Evolutionary conservation across 2,888 invertebrate species (phyloP), one percentile per base, ranked within the genome.

Genomic region (Lasioglossum villosulum): DNA sequence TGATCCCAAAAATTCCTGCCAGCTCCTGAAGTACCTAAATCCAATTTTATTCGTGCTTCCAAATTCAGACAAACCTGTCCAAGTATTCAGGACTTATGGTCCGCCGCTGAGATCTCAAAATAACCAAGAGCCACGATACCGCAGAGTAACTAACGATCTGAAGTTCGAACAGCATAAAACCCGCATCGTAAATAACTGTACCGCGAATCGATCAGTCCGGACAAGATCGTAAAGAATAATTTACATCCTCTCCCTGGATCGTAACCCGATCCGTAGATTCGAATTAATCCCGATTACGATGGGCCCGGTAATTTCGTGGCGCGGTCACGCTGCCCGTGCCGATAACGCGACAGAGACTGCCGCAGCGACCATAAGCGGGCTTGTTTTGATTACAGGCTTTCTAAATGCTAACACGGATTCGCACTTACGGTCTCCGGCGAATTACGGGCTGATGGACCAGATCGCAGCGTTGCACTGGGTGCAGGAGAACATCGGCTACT

Each of bases 371-470:
- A 87, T 90, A 89, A 91, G 76, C 88, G 80, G 74, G 78, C 83
- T 83, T 90, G 89, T 90, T 91, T 92, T 92, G 87, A 91, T 95
- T 95, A 19, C 96, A 98, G 98, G 98, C 92, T 98, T 98, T 95
- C 96, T 98, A 83, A 98, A 98, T 95, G 98, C 98, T 84, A 98
- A 98, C 93, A 97, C 98, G 39, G 98, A 98, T 95, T 97, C 98
- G 89, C 98, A 97, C 95, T 97, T 98, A 72, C 97, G 97, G 86
- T 97, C 98, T 52, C 98, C 98, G 66, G 98, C 98, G 74, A 99
- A 99, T 96, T 99, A 99, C 95, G 99, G 99, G n/a, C 97, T 99
- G 82, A 98, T 99, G 97, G 99, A 99, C 95, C 98, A 99, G 95
- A 98, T 99, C 92, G 99, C 99, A 0, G 99, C 99, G 0, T 96